phyloP scores from a whole-genome alignment of 2,888 invertebrate species.

The Drosophila fulvimacula region DNA sequence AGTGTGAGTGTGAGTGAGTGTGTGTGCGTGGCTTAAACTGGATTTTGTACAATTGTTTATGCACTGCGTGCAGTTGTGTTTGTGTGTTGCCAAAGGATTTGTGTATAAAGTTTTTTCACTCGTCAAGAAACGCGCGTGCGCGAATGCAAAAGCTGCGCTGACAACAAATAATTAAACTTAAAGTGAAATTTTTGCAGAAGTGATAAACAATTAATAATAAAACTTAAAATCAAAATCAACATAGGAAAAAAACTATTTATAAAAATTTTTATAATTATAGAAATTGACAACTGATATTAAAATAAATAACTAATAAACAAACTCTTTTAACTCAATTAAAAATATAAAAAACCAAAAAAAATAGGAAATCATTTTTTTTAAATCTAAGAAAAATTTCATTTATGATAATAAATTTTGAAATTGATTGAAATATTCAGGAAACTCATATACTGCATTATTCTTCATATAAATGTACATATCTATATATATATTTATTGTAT shows the following conservation, averaged over 20 bases:
- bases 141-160: conserved; percentile 11
- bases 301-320: background rate
- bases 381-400: conserved; percentile 1
- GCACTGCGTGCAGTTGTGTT: conserved; percentile 37
- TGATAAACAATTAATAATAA: background rate
- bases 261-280: background rate
- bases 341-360: background rate
- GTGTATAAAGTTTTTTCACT: conserved; percentile 42
- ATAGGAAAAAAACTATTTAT: no score
- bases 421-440: background rate
- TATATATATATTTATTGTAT: background rate
- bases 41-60: conserved; percentile 70
- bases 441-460: background rate
- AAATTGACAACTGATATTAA: background rate
- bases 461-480: background rate
- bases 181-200: conserved; percentile 3
- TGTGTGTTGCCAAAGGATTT: conserved; percentile 57
- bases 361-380: background rate
- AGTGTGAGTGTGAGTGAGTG: conserved; percentile 1
- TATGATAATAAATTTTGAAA: background rate
- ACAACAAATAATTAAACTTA: background rate
- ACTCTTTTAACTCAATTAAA: background rate
- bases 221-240: background rate
- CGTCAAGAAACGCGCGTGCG: conserved; percentile 48
- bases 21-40: conserved; percentile 53